phyloP scores from a whole-genome alignment of 2,113 vertebrate genomes.

The Pristiophorus japonicus region DNA sequence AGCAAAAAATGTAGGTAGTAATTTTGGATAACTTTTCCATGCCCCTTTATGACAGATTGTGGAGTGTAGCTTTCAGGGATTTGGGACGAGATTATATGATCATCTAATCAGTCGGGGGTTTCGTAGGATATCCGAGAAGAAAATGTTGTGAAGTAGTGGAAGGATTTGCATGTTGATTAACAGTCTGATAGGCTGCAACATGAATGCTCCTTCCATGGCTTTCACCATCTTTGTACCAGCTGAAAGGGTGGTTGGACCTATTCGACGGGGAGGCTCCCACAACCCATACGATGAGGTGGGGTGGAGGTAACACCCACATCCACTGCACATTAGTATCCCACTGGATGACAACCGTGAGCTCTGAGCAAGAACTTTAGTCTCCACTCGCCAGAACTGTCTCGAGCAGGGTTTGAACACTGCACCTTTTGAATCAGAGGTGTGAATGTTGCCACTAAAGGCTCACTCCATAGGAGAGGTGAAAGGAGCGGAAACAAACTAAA shows the following conservation, averaged over 20 bases:
- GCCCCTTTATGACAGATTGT: not conserved
- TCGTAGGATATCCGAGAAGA: not conserved
- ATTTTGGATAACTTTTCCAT: not conserved
- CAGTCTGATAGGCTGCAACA: not conserved
- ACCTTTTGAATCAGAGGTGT: not conserved
- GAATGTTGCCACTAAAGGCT: too few relatives aligned
- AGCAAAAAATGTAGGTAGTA: too few relatives aligned
- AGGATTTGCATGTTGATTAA: not conserved
- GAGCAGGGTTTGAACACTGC: not conserved
- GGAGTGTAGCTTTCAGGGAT: not conserved
- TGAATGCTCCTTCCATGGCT: too few relatives aligned
- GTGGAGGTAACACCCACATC: not conserved
- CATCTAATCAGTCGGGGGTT: not conserved
- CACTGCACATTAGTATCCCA: not conserved
- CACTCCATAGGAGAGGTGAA: not conserved
- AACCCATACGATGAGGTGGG: not conserved
- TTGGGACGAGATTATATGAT: not conserved
- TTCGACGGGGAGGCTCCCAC: not conserved
- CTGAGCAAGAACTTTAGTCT: not conserved
- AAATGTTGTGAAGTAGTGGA: not conserved
- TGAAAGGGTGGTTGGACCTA: too few relatives aligned
- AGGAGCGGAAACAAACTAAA: not conserved
- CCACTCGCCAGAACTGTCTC: not conserved
- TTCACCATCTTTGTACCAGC: not conserved
- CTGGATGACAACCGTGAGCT: not conserved